These are phyloP conservation scores for Odontophorus gujanensis DNA, from an alignment of 2,113 vertebrate species.

Conservation along the genomic window DNA sequence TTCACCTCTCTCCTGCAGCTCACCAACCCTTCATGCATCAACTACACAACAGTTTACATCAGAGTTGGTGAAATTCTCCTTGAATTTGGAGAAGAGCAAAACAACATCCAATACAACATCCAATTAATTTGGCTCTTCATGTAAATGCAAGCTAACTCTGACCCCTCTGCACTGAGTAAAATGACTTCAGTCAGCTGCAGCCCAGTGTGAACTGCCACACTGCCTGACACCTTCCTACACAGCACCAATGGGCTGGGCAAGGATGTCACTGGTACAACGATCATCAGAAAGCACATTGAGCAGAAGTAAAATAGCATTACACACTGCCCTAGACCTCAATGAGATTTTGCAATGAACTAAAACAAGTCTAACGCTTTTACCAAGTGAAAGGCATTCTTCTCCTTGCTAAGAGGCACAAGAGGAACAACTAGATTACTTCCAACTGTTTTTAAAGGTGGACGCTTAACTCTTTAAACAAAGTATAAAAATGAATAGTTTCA, in stretches of 20 bases:
- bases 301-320: background rate
- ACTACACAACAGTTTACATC: background rate
- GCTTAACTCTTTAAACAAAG: fast-evolving
- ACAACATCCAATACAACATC: background rate
- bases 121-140: background rate
- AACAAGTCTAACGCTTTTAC: background rate
- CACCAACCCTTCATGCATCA: background rate
- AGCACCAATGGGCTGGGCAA: background rate
- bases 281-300: background rate
- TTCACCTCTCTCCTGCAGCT: background rate
- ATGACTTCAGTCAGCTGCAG: background rate
- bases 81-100: background rate
- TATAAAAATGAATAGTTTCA: background rate
- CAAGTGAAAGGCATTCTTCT: background rate
- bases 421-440: background rate
- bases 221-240: background rate
- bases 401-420: background rate
- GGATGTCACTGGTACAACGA: background rate
- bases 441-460: background rate
- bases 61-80: background rate
- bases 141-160: fast-evolving
- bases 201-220: fast-evolving
- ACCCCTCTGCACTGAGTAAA: background rate
- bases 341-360: background rate
- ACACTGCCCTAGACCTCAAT: background rate